These are phyloP conservation scores for Microcaecilia unicolor DNA, from an alignment of 2,797 vertebrate genomes.

Conservation along the genomic window DNA sequence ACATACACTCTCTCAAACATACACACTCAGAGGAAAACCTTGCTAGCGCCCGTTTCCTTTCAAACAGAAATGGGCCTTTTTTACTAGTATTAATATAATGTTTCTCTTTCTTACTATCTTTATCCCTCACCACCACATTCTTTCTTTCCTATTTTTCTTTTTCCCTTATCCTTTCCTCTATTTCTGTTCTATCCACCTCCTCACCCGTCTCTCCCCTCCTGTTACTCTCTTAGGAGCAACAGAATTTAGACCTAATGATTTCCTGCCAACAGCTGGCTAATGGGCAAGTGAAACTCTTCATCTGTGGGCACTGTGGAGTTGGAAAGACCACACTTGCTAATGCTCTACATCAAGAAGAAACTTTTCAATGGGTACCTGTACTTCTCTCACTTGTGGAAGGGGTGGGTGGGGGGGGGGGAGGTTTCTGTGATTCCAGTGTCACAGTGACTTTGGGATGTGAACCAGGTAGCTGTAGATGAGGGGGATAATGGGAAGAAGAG, in stretches of 20 bases:
- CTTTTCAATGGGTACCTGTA: too few species aligned
- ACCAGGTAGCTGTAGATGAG: too few species aligned
- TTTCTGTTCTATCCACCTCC: too few species aligned
- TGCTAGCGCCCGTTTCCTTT: too few species aligned
- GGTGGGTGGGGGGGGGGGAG: too few species aligned
- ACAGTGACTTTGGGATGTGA: too few species aligned
- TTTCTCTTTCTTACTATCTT: neutral
- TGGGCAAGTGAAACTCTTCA: constrained; percentile 4
- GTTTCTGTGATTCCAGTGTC: too few species aligned
- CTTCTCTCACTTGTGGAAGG: neutral
- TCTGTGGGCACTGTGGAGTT: constrained; percentile 7
- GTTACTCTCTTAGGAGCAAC: constrained; percentile 1
- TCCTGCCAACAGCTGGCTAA: neutral
- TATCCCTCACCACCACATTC: neutral
- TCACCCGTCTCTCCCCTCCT: neutral
- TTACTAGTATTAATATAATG: too few species aligned
- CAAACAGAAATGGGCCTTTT: too few species aligned
- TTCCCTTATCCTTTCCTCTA: neutral
- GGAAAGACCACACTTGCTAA: constrained; percentile 11
- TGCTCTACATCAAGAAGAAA: neutral
- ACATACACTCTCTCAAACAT: too few species aligned
- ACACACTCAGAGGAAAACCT: too few species aligned
- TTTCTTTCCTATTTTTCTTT: neutral
- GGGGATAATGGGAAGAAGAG: too few species aligned
- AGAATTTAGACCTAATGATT: neutral